phyloP scores from a whole-genome alignment of 2,113 vertebrate species.

The Carettochelys insculpta region DNA sequence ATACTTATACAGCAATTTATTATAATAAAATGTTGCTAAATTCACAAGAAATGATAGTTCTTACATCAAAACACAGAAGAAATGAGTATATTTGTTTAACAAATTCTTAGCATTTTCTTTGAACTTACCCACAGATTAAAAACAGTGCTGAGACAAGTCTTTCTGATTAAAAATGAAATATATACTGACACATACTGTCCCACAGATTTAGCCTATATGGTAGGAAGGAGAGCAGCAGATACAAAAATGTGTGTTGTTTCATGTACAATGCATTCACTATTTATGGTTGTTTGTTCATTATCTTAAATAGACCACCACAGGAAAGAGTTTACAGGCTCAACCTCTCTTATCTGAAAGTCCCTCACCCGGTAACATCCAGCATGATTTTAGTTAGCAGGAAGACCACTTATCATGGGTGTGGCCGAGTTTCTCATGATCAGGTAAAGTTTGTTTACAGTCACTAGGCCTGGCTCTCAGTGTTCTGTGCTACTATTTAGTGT shows the following conservation, averaged over 20 bases:
- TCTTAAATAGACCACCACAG: neutral
- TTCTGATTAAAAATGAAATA: slow-evolving; percentile 10
- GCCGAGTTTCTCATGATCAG: too few species aligned
- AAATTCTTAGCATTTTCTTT: neutral
- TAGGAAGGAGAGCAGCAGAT: neutral
- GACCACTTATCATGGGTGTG: too few species aligned
- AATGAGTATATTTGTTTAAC: neutral
- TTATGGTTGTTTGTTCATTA: neutral
- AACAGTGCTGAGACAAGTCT: neutral
- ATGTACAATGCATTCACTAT: neutral
- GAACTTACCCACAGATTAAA: neutral
- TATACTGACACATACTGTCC: neutral
- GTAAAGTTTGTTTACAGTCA: too few species aligned
- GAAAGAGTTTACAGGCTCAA: neutral
- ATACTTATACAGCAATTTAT: slow-evolving; percentile 40
- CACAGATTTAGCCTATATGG: neutral
- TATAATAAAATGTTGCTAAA: slow-evolving; percentile 18
- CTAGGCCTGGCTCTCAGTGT: too few species aligned
- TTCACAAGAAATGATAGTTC: neutral
- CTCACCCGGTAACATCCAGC: too few species aligned
- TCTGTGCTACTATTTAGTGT: too few species aligned
- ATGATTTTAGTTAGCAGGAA: too few species aligned
- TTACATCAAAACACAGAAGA: slow-evolving; percentile 29
- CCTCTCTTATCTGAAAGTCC: too few species aligned
- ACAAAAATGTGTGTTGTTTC: neutral